Conservation (phyloP, 2,113 vertebrate species). For the Hyla sarda region DNA sequence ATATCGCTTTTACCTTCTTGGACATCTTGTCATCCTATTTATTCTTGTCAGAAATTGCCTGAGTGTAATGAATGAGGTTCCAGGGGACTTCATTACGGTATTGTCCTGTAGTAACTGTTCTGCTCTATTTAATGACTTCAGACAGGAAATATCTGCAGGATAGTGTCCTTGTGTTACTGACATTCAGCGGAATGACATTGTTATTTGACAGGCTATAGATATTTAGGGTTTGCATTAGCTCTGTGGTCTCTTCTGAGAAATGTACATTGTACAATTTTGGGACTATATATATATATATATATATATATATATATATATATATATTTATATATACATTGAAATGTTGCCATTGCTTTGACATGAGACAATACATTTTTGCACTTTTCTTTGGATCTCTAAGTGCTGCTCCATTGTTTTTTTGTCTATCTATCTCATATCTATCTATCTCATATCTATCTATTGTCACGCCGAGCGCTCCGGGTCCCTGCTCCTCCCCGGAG, state of each 20-base stretch:
- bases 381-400: too few relatives aligned
- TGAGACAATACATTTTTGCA: too few relatives aligned
- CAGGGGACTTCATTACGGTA: conserved; percentile 32
- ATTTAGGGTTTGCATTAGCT: not conserved
- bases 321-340: too few relatives aligned
- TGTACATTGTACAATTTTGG: too few relatives aligned
- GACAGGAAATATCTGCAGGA: conserved; percentile 2
- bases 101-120: conserved; percentile 28
- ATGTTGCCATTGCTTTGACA: too few relatives aligned
- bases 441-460: too few relatives aligned
- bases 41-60: conserved; percentile 9
- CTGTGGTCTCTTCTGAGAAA: not conserved
- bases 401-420: too few relatives aligned
- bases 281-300: too few relatives aligned
- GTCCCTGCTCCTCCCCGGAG: too few relatives aligned
- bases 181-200: conserved; percentile 12
- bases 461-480: too few relatives aligned
- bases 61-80: conserved; percentile 36
- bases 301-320: too few relatives aligned
- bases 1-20: conserved; percentile 19
- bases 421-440: too few relatives aligned
- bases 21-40: conserved; percentile 28
- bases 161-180: not conserved
- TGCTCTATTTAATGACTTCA: conserved; percentile 21
- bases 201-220: not conserved